Percentiles rank a stretch among this genome's conserved stretches.
Conservation (phyloP, 2,797 vertebrate species). For the Champsocephalus gunnari region DNA sequence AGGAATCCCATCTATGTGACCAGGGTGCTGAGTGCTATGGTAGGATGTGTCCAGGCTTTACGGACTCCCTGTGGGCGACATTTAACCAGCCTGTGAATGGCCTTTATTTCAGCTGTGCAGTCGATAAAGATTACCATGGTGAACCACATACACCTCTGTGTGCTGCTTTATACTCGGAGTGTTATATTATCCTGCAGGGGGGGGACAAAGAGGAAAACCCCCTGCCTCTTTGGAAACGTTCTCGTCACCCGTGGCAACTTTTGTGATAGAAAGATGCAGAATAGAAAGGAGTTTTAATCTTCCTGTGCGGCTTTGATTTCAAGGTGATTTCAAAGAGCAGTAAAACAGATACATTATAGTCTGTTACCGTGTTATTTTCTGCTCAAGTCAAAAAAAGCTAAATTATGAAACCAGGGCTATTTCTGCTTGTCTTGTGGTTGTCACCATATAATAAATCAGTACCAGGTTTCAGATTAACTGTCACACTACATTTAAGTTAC, state of each 20-base stretch:
- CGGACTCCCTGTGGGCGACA: neutral
- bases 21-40: slow-evolving; percentile 92
- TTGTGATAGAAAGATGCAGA: slow-evolving; percentile 3
- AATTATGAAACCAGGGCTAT: neutral
- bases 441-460: neutral
- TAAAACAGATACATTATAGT: neutral
- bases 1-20: slow-evolving; percentile 87
- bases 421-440: neutral
- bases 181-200: neutral
- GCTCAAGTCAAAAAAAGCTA: slow-evolving; percentile 4
- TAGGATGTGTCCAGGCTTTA: slow-evolving; percentile 69
- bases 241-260: slow-evolving; percentile 13
- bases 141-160: neutral
- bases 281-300: neutral
- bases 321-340: neutral
- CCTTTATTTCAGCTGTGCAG: neutral
- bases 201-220: neutral
- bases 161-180: neutral
- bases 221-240: neutral
- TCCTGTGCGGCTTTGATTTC: neutral
- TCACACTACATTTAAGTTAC: too few species aligned
- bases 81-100: slow-evolving; percentile 5
- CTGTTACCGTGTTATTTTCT: neutral
- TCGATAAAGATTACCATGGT: slow-evolving; percentile 8
- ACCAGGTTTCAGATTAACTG: neutral